Conservation (phyloP, 2,113 vertebrate species). For the Melozone crissalis region DNA sequence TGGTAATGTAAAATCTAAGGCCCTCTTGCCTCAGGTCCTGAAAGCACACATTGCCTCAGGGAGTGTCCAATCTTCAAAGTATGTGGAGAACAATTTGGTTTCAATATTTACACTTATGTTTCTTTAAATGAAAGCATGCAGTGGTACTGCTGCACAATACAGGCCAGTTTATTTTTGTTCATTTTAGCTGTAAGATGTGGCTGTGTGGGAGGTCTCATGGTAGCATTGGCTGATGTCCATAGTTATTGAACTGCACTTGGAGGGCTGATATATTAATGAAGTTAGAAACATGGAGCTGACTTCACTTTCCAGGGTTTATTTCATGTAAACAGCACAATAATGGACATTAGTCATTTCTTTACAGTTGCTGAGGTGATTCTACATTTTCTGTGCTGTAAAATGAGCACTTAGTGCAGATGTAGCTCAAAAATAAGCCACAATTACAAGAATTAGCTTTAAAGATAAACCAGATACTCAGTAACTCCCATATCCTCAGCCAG, state of each 20-base stretch:
- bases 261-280: conserved; percentile 9
- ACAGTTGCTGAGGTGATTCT: not conserved
- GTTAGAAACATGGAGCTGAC: not conserved
- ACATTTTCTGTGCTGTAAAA: not conserved
- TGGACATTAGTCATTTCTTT: not conserved
- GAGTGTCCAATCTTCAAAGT: not conserved
- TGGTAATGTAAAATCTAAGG: not conserved
- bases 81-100: not conserved
- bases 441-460: not conserved
- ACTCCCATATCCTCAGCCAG: not conserved
- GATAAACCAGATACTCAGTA: not conserved
- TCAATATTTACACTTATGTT: not conserved
- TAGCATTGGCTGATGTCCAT: not conserved
- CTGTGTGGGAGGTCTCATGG: not conserved
- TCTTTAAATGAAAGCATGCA: not conserved
- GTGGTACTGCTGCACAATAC: not conserved
- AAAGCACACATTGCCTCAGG: not conserved
- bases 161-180: not conserved
- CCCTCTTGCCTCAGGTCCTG: not conserved
- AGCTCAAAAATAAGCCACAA: not conserved
- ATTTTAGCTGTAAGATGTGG: not conserved
- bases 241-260: not conserved
- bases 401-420: not conserved
- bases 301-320: conserved; percentile 19
- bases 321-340: not conserved